Base-by-base conservation (phyloP, 1,140 invertebrate genomes). In the Babylonia areolata region DNA sequence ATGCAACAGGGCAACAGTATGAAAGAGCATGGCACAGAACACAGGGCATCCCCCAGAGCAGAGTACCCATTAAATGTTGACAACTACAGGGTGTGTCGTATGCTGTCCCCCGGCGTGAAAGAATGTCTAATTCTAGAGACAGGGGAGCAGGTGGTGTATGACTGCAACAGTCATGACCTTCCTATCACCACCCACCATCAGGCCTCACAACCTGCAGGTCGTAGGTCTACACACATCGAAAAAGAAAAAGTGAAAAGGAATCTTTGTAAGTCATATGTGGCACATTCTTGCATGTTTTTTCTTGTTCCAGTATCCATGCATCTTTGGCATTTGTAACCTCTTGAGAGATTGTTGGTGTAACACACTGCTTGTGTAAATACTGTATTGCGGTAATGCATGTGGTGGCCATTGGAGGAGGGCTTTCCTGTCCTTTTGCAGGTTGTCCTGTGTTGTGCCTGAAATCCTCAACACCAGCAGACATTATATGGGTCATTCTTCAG, bases 51-150 rank as follows among this genome's bases (percentile, higher is more conserved):
- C 31, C 54, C 81, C 15, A 85, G 90, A 51, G 85, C 88, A 23
- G 88, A 90, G 78, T 91, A 87, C 84, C 88, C 88, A 17, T 58
- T 87, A 31, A 90, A 89, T 46, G 89, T 88, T 73, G 81, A 87
- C 71, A 91, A 90, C 84, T 91, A 91, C 71, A 88, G 90, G 84
- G 88, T 90, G 17, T 91, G 89, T 81, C 77, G 90, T 35, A 82
- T 81, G 79, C 51, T 91, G 20, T 84, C 81, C 31, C 91, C 90
- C n/a, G 88, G 89, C 17, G 89, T 90, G 28, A 89, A 91, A 75
- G 90, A 91, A 54, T 91, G 91, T 81, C 71, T 91, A 15, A 89
- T 91, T 15, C 81, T 91, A 37, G 91, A 91, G 83, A 91, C 91
- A n/a, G 91, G 91, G 39, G 91, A 91, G 85, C 87, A 89, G 69